Evolutionary conservation across 2,113 vertebrate species (phyloP), one percentile per base, ranked within the genome.

Genomic region (Cyanoramphus novaezelandiae): DNA sequence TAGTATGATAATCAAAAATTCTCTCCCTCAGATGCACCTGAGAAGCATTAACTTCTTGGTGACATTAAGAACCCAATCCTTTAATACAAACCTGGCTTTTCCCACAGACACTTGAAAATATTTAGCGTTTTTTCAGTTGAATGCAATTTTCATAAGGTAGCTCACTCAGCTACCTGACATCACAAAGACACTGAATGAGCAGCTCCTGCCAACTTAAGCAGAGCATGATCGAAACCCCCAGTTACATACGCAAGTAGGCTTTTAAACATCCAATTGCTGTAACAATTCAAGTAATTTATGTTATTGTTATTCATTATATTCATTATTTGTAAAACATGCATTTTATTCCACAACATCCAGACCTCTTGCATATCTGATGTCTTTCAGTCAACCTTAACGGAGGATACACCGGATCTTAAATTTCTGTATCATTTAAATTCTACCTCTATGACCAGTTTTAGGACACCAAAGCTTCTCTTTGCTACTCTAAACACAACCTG

Each of bases 91-190:
- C 85, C 55, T 90, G 88, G 90, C 82, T 93, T 95, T 95, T 95
- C 90, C 88, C 93, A 95, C 95, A 94, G 95, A 79, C 94, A 60
- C 92, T 94, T 86, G 95, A 92, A 96, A 97, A 97, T 80, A 93
- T 92, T 92, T 96, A 86, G 92, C 94, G 90, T 96, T 92, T 97
- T 96, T 96, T 92, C 93, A 90, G 92, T 15, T 85, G 92, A 92
- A 96, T 77, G 87, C 84, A 90, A 94, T 96, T 94, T 96, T 97
- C 92, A 92, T 97, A 91, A 95, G 96, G 93, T 93, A 93, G 87
- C 90, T 96, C 92, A 63, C 86, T 86, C 12, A 10, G 92, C 92
- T 96, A 96, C 92, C 92, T 93, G 90, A 93, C 94, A 96, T 85
- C 88, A 33, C 78, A 97, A 96, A 96, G 94, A 53, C 75, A 17